Evolutionary conservation across 2,888 invertebrate genomes (phyloP).

Genomic region (Sminthurinus aureus): DNA sequence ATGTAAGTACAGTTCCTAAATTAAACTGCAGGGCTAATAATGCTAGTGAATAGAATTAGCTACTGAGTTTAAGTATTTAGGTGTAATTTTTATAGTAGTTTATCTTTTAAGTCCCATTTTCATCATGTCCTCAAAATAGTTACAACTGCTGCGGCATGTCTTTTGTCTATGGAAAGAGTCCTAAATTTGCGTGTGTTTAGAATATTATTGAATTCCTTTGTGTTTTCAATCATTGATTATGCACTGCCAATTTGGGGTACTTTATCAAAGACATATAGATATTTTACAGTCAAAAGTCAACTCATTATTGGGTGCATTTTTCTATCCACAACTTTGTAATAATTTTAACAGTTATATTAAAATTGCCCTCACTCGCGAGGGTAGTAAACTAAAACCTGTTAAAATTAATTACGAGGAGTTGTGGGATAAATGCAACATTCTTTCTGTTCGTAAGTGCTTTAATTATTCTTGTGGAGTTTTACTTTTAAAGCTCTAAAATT

Average conservation of each 20-base stretch:
- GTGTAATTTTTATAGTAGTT: background rate
- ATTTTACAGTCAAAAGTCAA: slow-evolving; percentile 12
- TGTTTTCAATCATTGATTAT: background rate
- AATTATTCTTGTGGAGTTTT: background rate
- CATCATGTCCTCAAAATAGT: background rate
- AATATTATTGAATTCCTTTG: too few species aligned
- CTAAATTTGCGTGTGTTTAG: background rate
- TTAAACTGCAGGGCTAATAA: too few species aligned
- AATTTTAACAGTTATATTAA: background rate
- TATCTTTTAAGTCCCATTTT: too few species aligned
- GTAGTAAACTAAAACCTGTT: background rate
- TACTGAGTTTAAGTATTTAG: slow-evolving; percentile 7
- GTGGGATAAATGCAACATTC: background rate
- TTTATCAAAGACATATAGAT: background rate
- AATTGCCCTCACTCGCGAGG: background rate
- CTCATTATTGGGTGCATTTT: background rate
- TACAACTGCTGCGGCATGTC: background rate
- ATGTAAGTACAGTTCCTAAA: too few species aligned
- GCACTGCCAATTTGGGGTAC: slow-evolving; percentile 9
- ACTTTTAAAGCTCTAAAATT: background rate
- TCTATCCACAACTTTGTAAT: background rate
- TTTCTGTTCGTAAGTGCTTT: background rate
- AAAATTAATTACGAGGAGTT: background rate
- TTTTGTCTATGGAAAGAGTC: background rate
- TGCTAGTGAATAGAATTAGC: background rate